A percentile compares a stretch with the other conserved stretches of the same genome.
phyloP scores from a whole-genome alignment of 2,888 invertebrate genomes.

The Siphlonurus alternatus region DNA sequence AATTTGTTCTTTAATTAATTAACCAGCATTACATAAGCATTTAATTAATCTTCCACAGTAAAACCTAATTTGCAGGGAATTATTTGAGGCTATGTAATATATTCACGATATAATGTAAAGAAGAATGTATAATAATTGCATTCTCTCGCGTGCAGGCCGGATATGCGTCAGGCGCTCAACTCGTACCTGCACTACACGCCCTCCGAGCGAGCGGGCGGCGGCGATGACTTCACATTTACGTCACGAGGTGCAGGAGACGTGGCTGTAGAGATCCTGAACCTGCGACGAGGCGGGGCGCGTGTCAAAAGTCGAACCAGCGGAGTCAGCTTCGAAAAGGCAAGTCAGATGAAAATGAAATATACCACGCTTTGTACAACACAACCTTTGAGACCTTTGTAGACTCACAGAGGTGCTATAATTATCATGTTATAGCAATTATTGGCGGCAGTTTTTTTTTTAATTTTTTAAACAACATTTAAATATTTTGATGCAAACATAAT shows the following conservation, averaged over 20 bases:
- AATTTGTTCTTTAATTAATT: no score
- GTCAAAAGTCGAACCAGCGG: slow-evolving; percentile 11
- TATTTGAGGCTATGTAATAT: no score
- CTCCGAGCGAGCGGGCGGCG: slow-evolving; percentile 19
- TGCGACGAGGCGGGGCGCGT: slow-evolving; percentile 12
- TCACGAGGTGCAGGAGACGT: slow-evolving; percentile 24
- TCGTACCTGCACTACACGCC: slow-evolving; percentile 18
- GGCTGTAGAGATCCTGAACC: slow-evolving; percentile 25
- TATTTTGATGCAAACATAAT: no score
- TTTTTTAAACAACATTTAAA: no score
- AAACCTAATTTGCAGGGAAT: no score
- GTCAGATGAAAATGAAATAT: not conserved
- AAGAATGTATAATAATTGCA: not conserved
- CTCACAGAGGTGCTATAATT: no score
- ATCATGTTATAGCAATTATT: no score
- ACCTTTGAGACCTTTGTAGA: no score
- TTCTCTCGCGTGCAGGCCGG: slow-evolving; percentile 11
- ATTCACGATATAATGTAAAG: not conserved
- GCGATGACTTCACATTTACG: slow-evolving; percentile 23
- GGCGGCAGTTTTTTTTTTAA: no score
- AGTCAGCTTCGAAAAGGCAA: slow-evolving; percentile 13
- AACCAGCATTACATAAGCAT: no score
- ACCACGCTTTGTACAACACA: not conserved
- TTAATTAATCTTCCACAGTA: no score
- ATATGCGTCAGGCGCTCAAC: slow-evolving; percentile 14